These are phyloP conservation scores for Diarsia brunnea DNA, from an alignment of 2,888 invertebrate genomes.

Conservation along the genomic window DNA sequence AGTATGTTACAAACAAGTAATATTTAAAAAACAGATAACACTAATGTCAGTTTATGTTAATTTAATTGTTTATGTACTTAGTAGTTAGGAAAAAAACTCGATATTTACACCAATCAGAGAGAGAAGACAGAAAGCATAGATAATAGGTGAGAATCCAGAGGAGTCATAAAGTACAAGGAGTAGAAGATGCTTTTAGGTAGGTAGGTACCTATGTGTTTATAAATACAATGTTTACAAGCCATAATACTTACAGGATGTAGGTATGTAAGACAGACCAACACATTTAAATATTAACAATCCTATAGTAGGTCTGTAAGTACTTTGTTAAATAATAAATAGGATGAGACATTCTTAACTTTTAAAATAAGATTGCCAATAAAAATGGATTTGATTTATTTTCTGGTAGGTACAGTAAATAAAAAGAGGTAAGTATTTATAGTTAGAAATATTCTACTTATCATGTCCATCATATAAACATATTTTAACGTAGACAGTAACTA, in stretches of 20 bases:
- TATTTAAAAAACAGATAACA: constrained; percentile 15
- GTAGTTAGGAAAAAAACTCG: neutral
- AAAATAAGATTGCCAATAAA: neutral
- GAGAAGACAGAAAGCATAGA: neutral
- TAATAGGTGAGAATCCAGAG: neutral
- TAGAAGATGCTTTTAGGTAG: neutral
- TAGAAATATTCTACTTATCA: neutral
- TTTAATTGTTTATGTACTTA: neutral
- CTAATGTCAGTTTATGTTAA: constrained; percentile 25
- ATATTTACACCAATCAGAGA: neutral
- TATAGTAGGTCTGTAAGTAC: neutral
- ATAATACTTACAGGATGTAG: neutral
- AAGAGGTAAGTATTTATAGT: neutral
- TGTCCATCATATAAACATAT: neutral
- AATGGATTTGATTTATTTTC: neutral
- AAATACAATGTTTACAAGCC: neutral
- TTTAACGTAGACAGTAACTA: neutral
- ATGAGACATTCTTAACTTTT: neutral
- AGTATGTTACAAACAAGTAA: neutral
- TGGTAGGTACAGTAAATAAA: neutral
- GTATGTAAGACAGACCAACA: neutral
- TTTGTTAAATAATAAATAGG: neutral
- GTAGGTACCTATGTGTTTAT: too few relatives aligned
- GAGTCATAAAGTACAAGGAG: neutral
- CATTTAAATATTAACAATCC: neutral